A percentile compares a stretch with the other conserved stretches of the same genome.
Conservation (phyloP, 53 echinoderm and acorn worm species). For the Zoroaster sp. region DNA sequence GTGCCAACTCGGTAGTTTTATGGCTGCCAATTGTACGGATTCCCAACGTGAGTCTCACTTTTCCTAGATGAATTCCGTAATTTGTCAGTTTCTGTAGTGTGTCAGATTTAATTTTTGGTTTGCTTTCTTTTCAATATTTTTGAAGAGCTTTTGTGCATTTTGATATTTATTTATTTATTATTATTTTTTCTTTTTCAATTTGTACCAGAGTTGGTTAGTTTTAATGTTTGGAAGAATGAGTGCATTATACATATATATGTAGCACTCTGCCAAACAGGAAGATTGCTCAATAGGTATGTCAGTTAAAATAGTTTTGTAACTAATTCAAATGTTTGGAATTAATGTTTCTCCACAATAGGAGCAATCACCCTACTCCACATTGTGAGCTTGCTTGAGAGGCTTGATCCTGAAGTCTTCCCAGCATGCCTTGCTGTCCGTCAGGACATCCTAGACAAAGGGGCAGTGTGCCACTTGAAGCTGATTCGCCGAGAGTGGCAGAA, state of each 20-base stretch:
- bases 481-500: constrained; percentile 85
- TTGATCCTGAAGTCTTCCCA: constrained; percentile 92
- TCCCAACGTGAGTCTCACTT: constrained; percentile 75
- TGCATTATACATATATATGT: no score
- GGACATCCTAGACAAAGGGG: constrained; percentile 81
- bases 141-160: background rate
- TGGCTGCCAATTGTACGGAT: constrained; percentile 80
- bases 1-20: constrained; percentile 80
- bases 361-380: constrained; percentile 48
- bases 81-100: background rate
- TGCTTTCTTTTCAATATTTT: background rate
- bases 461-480: constrained; percentile 85
- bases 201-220: no score
- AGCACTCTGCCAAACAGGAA: no score
- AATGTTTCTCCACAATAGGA: constrained; percentile 18
- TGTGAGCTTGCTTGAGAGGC: constrained; percentile 66
- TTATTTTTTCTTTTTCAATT: no score
- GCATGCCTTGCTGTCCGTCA: constrained; percentile 89
- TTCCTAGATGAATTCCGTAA: constrained; percentile 59
- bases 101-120: background rate
- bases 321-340: no score
- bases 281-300: no score
- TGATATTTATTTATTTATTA: background rate
- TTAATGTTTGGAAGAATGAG: no score
- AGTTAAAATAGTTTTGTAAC: no score